phyloP scores from a whole-genome alignment of 1,140 invertebrate species.

The Elysia chlorotica region DNA sequence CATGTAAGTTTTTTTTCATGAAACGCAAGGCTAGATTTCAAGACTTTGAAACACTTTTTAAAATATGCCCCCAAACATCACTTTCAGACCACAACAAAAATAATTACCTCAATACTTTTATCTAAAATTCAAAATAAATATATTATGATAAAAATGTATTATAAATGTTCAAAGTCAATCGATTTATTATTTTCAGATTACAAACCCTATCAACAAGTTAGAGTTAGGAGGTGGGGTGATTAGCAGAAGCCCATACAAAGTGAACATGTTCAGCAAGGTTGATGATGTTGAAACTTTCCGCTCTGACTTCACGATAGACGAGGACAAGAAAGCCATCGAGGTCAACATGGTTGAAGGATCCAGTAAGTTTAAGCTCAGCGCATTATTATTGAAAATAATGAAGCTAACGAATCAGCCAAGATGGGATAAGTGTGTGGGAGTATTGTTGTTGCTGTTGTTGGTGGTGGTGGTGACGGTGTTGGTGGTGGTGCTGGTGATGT shows the following conservation, averaged over 20 bases:
- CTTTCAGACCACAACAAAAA: too few relatives aligned
- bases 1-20: neutral
- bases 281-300: neutral
- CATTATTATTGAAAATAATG: too few relatives aligned
- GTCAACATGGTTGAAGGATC: neutral
- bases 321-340: neutral
- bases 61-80: too few relatives aligned
- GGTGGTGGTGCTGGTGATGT: too few relatives aligned
- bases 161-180: neutral
- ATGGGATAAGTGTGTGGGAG: too few relatives aligned
- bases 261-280: neutral
- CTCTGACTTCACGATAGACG: neutral
- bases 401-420: too few relatives aligned
- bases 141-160: neutral
- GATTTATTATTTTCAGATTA: neutral
- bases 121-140: neutral
- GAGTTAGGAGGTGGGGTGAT: neutral
- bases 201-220: neutral
- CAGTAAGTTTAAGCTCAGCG: too few relatives aligned
- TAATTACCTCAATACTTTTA: too few relatives aligned
- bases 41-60: too few relatives aligned
- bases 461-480: too few relatives aligned
- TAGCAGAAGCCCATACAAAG: conserved; percentile 2
- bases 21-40: too few relatives aligned
- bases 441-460: too few relatives aligned